phyloP scores from a whole-genome alignment of 2,888 invertebrate genomes.

The Limnephilus marmoratus region DNA sequence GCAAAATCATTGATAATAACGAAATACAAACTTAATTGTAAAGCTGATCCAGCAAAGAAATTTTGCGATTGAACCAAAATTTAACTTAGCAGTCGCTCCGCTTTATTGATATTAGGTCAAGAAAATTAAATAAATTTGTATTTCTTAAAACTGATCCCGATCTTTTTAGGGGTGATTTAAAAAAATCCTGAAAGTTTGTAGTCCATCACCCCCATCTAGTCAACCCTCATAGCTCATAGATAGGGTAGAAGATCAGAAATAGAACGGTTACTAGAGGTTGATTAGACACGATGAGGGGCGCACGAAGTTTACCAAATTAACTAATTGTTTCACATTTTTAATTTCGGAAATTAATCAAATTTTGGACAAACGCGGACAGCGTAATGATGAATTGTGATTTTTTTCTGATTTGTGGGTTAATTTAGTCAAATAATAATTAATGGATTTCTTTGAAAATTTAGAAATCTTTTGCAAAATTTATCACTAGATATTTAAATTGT shows the following conservation, averaged over 20 bases:
- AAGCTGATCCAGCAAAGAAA: too few relatives aligned
- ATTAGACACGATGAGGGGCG: background rate
- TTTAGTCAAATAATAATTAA: background rate
- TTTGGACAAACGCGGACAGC: background rate
- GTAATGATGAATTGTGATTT: background rate
- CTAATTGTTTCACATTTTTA: background rate
- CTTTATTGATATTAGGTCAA: too few relatives aligned
- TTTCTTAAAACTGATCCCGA: background rate
- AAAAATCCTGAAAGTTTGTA: background rate
- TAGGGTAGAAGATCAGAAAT: background rate
- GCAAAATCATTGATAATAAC: too few relatives aligned
- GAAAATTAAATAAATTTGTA: too few relatives aligned
- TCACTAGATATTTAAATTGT: background rate
- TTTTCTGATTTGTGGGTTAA: background rate
- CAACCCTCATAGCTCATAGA: background rate
- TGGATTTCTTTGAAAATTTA: background rate
- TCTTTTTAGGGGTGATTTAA: background rate
- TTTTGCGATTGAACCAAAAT: too few relatives aligned
- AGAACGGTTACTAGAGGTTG: background rate
- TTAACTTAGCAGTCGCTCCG: too few relatives aligned
- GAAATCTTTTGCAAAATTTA: background rate
- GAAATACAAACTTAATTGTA: too few relatives aligned
- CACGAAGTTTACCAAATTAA: background rate
- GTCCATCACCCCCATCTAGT: background rate
- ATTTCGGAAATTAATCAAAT: background rate